A percentile compares a stretch with the other conserved stretches of the same genome.
These are phyloP conservation scores for Pogoniulus pusillus DNA, from an alignment of 2,797 vertebrate genomes.

Conservation along the genomic window DNA sequence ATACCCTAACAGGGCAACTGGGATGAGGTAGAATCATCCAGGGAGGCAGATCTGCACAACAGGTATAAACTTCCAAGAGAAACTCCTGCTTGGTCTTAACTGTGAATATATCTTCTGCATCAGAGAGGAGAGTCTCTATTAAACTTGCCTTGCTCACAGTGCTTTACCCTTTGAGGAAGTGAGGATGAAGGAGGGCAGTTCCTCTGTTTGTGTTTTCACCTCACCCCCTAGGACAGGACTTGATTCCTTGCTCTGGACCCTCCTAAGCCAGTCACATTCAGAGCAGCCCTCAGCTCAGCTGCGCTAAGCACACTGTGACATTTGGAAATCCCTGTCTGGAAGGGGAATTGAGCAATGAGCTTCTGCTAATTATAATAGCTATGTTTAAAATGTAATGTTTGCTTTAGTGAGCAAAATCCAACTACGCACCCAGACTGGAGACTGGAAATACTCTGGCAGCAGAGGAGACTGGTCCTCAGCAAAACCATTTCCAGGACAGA, in stretches of 20 bases:
- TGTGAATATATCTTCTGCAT: not conserved
- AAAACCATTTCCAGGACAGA: accelerated
- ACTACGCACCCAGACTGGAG: not conserved
- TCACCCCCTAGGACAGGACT: not conserved
- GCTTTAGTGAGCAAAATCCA: conserved; percentile 41
- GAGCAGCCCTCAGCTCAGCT: not conserved
- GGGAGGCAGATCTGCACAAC: not conserved
- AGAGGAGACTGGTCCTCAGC: not conserved
- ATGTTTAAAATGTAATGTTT: conserved; percentile 48
- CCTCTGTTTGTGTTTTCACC: not conserved
- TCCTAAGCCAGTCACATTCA: not conserved
- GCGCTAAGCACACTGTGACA: conserved; percentile 12
- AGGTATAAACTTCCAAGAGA: not conserved
- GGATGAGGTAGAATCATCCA: not conserved
- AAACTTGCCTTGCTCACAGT: not conserved
- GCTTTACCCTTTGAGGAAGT: not conserved
- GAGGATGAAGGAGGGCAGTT: not conserved
- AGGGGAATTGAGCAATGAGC: conserved; percentile 23
- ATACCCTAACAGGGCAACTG: not conserved
- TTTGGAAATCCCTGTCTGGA: conserved; percentile 59
- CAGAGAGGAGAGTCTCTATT: not conserved
- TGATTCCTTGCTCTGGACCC: not conserved
- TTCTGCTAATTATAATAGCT: conserved; percentile 52
- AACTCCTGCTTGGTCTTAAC: not conserved
- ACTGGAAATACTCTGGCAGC: conserved; percentile 1